Base-by-base conservation (phyloP, 2,888 invertebrate genomes). In the Parasteatoda lunata region DNA sequence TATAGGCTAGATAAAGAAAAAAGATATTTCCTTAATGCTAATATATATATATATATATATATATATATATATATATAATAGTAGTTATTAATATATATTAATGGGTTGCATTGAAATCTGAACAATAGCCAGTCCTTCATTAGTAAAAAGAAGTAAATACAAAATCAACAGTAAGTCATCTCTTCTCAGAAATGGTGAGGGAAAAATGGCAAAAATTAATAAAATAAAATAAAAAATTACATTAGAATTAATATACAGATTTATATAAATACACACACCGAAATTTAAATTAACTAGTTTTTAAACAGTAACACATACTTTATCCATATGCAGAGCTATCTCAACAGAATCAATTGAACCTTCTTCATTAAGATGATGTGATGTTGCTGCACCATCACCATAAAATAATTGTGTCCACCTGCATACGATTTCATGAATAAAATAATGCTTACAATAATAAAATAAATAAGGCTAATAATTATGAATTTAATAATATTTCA, bases 341-440 rank as follows among this genome's bases (percentile, higher is more conserved):
- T 89, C 89, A 71, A 88, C 81, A 71, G 89, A 84, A 81, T 89
- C 89, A 75, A 81, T 75, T 5, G 89, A 83, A 15, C 84, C 77
- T 64, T 84, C 84, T 48, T 88, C 84, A 75, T 48, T 86, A n/a
- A 77, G n/a, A 49, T 80, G 49, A 51, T 84, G 84, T 30, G 77
- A 81, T 90, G 89, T 90, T 90, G 81, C 77, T n/a, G 81, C 80
- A 4, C 81, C 79, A 48, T 94, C 93, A 47, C 95, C 96, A 92
- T 97, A 98, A 92, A 98, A 98, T 88, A 98, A 92, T 91, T 96
- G 96, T 52, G 97, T 97, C 97, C 97, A 97, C 90, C 96, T 95
- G 90, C 1, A 81, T 9, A 75, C 48, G 9, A 4, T 59, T 59
- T 59, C 4, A 59, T 59, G 0, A 68, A 68, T 15, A 15, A 30